Evolutionary conservation across 2,797 vertebrate species (phyloP).

Genomic region (Tragopan temminckii): DNA sequence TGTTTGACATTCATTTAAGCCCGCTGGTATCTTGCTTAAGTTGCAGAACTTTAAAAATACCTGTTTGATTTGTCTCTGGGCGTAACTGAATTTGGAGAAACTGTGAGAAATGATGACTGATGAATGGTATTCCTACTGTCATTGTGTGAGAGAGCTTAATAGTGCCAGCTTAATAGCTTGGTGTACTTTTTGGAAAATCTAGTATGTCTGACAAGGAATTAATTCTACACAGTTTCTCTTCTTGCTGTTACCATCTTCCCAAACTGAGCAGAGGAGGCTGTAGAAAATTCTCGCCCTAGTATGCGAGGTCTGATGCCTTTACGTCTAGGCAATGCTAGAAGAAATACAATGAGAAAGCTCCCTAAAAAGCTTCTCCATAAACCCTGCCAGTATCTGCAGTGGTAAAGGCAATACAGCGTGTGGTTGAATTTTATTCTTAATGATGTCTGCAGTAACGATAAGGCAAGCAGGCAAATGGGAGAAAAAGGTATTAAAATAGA

Average conservation of each 20-base stretch:
- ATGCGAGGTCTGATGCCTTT: fast-evolving
- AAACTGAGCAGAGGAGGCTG: neutral
- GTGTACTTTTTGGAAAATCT: neutral
- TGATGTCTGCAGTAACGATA: neutral
- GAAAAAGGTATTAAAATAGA: neutral
- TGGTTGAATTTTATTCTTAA: neutral
- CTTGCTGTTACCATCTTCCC: neutral
- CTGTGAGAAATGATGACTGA: neutral
- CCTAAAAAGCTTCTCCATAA: neutral
- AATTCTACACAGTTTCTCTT: neutral
- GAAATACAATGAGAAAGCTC: neutral
- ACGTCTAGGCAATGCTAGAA: neutral
- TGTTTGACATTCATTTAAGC: conserved; percentile 34
- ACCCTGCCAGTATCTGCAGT: neutral
- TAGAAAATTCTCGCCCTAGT: neutral
- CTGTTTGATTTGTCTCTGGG: neutral
- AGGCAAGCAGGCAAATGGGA: neutral
- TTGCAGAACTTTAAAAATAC: conserved; percentile 8
- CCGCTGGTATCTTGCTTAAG: conserved; percentile 25
- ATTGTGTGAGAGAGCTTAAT: neutral
- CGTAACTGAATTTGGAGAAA: neutral
- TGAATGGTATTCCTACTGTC: neutral
- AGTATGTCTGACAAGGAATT: neutral
- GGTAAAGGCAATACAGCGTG: neutral
- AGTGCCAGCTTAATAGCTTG: neutral